These are phyloP conservation scores for Eulemur mongoz DNA, from an alignment of 2,797 vertebrate species.

Conservation along the genomic window DNA sequence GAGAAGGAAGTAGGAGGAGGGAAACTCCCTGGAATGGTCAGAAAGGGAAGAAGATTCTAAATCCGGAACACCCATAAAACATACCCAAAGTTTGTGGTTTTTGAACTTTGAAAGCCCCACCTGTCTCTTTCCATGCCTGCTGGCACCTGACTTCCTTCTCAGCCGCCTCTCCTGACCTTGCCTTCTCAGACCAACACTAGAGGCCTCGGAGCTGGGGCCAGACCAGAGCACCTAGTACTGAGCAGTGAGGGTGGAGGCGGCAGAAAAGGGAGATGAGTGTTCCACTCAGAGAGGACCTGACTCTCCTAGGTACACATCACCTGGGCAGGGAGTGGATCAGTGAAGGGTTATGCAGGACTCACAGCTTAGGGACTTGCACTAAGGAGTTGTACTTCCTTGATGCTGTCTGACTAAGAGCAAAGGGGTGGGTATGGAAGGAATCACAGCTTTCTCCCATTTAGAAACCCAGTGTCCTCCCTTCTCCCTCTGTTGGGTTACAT, in stretches of 20 bases:
- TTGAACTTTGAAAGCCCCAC: too few species aligned
- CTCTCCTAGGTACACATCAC: background rate
- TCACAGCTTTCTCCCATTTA: background rate
- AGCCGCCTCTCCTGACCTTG: background rate
- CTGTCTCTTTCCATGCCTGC: background rate
- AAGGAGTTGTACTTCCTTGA: background rate
- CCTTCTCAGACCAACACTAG: background rate
- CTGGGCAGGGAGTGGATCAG: background rate
- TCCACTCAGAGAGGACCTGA: background rate
- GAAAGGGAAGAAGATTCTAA: background rate
- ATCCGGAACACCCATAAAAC: constrained; percentile 42
- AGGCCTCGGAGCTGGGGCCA: background rate
- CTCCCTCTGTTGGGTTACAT: background rate
- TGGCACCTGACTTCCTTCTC: constrained; percentile 39
- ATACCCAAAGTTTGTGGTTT: background rate
- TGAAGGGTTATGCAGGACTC: background rate
- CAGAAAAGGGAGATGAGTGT: background rate
- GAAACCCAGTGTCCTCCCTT: background rate
- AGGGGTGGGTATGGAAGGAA: background rate
- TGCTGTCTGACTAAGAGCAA: background rate
- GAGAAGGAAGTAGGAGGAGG: background rate
- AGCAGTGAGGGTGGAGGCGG: background rate
- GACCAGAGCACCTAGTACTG: background rate
- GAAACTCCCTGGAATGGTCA: background rate
- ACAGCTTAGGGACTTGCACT: background rate